These are phyloP conservation scores for Luperina nickerlii DNA, from an alignment of 2,888 invertebrate genomes.

Conservation along the genomic window DNA sequence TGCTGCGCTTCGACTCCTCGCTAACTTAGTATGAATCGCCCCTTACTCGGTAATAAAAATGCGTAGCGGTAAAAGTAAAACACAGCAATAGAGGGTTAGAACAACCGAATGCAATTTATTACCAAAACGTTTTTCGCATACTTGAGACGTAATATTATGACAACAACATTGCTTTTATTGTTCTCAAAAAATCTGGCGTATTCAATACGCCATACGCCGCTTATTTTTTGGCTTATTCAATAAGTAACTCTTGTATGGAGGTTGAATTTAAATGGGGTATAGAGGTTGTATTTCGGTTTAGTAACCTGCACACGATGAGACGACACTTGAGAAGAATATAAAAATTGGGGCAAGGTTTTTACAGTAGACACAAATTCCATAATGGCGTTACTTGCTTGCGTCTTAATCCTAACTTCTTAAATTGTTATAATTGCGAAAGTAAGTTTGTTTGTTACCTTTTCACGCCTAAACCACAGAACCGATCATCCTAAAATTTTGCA, in stretches of 20 bases:
- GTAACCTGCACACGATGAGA: conserved; percentile 4
- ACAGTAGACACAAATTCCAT: not conserved
- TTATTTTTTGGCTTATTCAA: conserved; percentile 44
- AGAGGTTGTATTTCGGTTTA: not conserved
- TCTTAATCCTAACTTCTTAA: not conserved
- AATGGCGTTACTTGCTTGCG: not conserved
- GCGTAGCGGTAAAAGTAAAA: conserved; percentile 38
- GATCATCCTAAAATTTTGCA: too few relatives aligned
- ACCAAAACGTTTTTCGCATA: conserved; percentile 52
- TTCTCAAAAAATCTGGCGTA: conserved; percentile 51
- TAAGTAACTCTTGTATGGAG: conserved; percentile 35
- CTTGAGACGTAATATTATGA: conserved; percentile 51
- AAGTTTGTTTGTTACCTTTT: too few relatives aligned
- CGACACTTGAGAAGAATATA: not conserved
- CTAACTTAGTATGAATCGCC: not conserved
- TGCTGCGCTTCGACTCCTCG: not conserved
- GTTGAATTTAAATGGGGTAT: conserved; percentile 51
- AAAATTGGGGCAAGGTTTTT: not conserved
- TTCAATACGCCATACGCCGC: conserved; percentile 39
- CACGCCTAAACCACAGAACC: too few relatives aligned
- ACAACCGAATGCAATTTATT: conserved; percentile 69
- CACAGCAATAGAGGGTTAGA: conserved; percentile 59
- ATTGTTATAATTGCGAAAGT: too few relatives aligned
- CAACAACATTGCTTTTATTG: conserved; percentile 50
- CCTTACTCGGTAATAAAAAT: conserved; percentile 69